These are phyloP conservation scores for Acronicta aceris DNA, from an alignment of 2,888 invertebrate species.

Conservation along the genomic window DNA sequence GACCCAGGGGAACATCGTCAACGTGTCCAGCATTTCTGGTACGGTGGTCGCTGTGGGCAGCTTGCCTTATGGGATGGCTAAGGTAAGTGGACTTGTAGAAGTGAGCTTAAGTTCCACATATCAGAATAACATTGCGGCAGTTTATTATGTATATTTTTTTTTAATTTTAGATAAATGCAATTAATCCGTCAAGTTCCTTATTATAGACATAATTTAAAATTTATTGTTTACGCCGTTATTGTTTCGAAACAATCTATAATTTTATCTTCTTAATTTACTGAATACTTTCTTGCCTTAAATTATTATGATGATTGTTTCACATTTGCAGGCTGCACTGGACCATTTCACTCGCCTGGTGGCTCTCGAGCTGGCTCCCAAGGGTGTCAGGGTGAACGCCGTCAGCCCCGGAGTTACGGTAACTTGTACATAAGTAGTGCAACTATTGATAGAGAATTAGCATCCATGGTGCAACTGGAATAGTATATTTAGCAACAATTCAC, in stretches of 20 bases:
- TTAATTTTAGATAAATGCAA: too few species aligned
- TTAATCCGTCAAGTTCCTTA: too few species aligned
- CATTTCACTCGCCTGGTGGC: constrained; percentile 89
- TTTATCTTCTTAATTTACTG: neutral
- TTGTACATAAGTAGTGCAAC: neutral
- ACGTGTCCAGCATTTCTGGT: constrained; percentile 91
- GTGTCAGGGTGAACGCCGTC: constrained; percentile 92
- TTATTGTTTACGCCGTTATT: too few species aligned
- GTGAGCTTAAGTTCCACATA: neutral
- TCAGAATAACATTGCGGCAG: too few species aligned
- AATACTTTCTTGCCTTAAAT: too few species aligned
- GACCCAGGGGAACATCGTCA: constrained; percentile 91
- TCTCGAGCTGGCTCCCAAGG: constrained; percentile 90
- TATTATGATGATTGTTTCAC: neutral
- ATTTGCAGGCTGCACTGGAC: constrained; percentile 65
- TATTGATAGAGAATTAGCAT: too few species aligned
- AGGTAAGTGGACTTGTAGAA: constrained; percentile 78
- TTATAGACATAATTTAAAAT: too few species aligned
- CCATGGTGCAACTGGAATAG: too few species aligned
- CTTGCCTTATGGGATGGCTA: constrained; percentile 96
- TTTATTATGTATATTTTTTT: too few species aligned
- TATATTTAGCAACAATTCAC: too few species aligned
- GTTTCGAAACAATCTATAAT: too few species aligned
- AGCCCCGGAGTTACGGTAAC: constrained; percentile 93
- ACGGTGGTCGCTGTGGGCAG: constrained; percentile 94